phyloP scores from a whole-genome alignment of 2,113 vertebrate genomes.

The Nestor notabilis region DNA sequence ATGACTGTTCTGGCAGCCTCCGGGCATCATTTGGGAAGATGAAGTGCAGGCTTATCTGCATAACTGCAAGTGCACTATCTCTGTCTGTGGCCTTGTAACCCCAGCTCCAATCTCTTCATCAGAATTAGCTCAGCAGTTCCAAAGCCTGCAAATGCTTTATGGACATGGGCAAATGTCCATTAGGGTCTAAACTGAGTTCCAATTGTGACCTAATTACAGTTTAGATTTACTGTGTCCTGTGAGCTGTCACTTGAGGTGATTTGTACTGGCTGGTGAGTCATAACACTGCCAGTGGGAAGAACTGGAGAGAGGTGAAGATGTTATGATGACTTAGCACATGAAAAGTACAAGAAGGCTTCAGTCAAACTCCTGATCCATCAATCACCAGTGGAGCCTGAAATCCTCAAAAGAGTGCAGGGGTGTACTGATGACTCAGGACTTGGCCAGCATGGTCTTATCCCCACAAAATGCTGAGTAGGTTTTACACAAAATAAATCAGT shows the following conservation, averaged over 20 bases:
- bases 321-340: not conserved
- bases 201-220: not conserved
- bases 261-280: not conserved
- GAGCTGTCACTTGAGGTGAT: not conserved
- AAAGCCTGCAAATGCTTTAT: not conserved
- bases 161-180: not conserved
- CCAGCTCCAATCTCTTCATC: not conserved
- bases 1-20: conserved; percentile 41
- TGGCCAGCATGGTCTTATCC: not conserved
- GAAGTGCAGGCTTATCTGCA: conserved; percentile 10
- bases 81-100: conserved; percentile 21
- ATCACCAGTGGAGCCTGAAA: not conserved
- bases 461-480: not conserved
- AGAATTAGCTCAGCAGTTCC: not conserved
- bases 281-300: not conserved
- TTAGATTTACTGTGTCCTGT: not conserved
- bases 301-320: not conserved
- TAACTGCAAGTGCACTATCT: conserved; percentile 14
- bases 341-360: not conserved
- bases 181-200: not conserved
- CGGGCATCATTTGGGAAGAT: conserved; percentile 54
- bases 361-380: not conserved
- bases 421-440: not conserved
- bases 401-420: rapidly evolving
- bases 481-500: not conserved